These are phyloP conservation scores for Cheilosia vernalis DNA, from an alignment of 2,888 invertebrate genomes.

Conservation along the genomic window DNA sequence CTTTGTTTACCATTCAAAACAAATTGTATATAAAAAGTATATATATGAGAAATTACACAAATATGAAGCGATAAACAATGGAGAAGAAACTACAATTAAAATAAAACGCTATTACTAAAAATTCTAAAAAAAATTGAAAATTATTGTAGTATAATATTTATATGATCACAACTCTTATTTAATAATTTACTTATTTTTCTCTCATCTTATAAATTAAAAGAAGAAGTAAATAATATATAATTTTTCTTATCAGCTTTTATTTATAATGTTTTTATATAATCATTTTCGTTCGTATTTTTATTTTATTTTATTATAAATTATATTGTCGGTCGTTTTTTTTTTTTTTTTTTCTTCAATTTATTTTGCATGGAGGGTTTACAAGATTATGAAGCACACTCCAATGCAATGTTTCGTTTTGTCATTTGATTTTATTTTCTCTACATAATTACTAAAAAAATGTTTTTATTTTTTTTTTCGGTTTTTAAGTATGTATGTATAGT, in stretches of 20 bases:
- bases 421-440: conserved; percentile 32
- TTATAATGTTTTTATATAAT: conserved; percentile 1
- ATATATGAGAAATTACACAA: conserved; percentile 51
- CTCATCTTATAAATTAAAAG: conserved; percentile 41
- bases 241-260: conserved; percentile 4
- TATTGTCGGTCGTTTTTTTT: conserved; percentile 29
- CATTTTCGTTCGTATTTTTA: conserved; percentile 50
- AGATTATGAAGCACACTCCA: conserved; percentile 37
- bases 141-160: conserved; percentile 80
- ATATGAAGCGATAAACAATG: conserved; percentile 5
- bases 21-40: conserved; percentile 52
- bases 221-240: conserved; percentile 8
- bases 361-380: conserved; percentile 29
- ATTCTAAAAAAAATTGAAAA: conserved; percentile 65
- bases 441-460: conserved; percentile 25
- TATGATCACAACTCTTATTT: conserved; percentile 84
- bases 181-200: conserved; percentile 73
- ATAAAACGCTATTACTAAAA: conserved; percentile 66
- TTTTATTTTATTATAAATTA: conserved; percentile 28
- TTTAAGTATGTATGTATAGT: conserved; percentile 18
- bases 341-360: not conserved
- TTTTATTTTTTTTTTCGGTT: conserved; percentile 12
- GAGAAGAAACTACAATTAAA: conserved; percentile 40
- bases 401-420: conserved; percentile 38
- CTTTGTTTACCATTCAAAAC: conserved; percentile 32